Base-by-base conservation (phyloP, 2,797 vertebrate genomes). In the Triplophysa bombifrons region DNA sequence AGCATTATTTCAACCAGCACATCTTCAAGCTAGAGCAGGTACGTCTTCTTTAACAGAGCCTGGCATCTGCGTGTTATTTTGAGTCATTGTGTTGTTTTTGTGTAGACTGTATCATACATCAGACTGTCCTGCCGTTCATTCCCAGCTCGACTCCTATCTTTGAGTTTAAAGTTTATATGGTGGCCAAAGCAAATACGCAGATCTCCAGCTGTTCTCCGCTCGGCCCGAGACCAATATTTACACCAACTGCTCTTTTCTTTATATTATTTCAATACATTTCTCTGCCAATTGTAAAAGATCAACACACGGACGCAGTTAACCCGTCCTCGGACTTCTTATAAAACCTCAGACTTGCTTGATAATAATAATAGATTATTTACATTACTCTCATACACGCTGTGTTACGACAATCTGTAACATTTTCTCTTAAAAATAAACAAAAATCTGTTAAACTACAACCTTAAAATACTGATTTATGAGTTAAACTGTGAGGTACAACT, bases 1-100 rank as follows among this genome's bases (percentile, higher is more conserved):
- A 99, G 88, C 96, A 99, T 90, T 99, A 99, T 90, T 99, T 99
- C 88, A 99, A 99, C 92, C 98, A 98, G 75, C 98, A 99, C 92
- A 97, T 97, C 87, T 99, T 99, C 87, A 98, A 99, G 85, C 91
- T 98, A 0, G 97, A 99, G 80, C 98, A 99, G 88, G 98, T 98
- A 51, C 50, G 5, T 5, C 50, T 51, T 48, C 46, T 41, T 41
- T 41, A 11, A 41, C 41, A 41, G 41, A 41, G 2, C 10, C 17
- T n/a, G 19, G 16, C 6, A 2, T 55, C n/a, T 55, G 53, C 2
- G 19, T 20, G 53, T 20, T 55, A 55, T 55, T 55, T n/a, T 19
- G 51, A 55, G 51, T 46, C 44, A 19, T 51, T 17, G 50, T 19
- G 51, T 53, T 17, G 2, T 55, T 10, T 2, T n/a, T 55, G 4